Evolutionary conservation across 2,113 vertebrate genomes (phyloP).

Genomic region (Cranoglanis bouderius): DNA sequence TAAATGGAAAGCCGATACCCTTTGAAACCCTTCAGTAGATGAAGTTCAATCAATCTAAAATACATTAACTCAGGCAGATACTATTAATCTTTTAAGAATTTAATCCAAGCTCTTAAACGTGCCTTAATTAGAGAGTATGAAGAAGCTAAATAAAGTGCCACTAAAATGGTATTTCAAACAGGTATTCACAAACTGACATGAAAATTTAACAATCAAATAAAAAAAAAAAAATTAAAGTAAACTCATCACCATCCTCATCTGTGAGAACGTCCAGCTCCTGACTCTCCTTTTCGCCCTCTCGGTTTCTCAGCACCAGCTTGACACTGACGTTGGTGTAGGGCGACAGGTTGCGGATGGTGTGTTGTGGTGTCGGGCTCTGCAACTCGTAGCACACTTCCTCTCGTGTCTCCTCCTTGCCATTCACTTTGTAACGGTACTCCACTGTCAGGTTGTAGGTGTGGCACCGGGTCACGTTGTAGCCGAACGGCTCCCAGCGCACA

Average conservation of each 20-base stretch:
- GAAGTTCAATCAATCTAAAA: slow-evolving; percentile 31
- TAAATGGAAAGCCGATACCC: not conserved
- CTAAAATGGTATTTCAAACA: not conserved
- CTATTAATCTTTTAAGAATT: slow-evolving; percentile 29
- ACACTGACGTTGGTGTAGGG: slow-evolving; percentile 94
- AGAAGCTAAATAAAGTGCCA: not conserved
- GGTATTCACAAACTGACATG: not conserved
- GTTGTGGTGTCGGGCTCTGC: slow-evolving; percentile 78
- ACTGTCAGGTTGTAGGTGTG: slow-evolving; percentile 92
- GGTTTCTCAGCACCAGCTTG: slow-evolving; percentile 87
- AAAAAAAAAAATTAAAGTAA: not conserved
- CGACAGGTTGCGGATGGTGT: slow-evolving; percentile 85
- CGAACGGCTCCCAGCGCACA: slow-evolving; percentile 91
- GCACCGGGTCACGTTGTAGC: slow-evolving; percentile 95
- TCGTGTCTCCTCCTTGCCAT: slow-evolving; percentile 81
- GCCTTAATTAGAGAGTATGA: not conserved
- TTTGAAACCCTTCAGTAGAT: slow-evolving; percentile 2
- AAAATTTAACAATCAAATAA: not conserved
- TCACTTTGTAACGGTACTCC: slow-evolving; percentile 85
- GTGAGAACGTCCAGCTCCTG: slow-evolving; percentile 87
- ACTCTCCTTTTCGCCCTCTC: slow-evolving; percentile 88
- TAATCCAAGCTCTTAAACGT: not conserved
- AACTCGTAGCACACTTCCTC: slow-evolving; percentile 89
- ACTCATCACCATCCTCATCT: slow-evolving; percentile 86
- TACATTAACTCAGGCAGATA: slow-evolving; percentile 2